Percentiles rank a stretch among this genome's conserved stretches.
phyloP scores from a whole-genome alignment of 2,888 invertebrate species.

The Pherbina coryleti region DNA sequence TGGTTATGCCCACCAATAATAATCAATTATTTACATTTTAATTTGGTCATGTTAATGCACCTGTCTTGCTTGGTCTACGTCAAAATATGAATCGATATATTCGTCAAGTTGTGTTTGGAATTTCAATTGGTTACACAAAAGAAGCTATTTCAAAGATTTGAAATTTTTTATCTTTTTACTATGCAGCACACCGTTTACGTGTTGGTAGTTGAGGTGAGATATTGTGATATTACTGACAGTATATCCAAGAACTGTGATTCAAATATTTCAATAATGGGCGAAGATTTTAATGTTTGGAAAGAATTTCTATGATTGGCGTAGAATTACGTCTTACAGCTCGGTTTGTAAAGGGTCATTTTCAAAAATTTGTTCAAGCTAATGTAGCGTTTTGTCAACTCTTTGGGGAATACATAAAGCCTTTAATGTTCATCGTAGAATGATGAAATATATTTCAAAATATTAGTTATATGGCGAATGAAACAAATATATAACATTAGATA shows the following conservation, averaged over 20 bases:
- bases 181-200: not conserved
- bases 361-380: too few relatives aligned
- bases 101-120: constrained; percentile 10
- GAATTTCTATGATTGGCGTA: too few relatives aligned
- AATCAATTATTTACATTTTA: not conserved
- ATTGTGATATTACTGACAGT: not conserved
- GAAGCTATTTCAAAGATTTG: not conserved
- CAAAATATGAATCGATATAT: constrained; percentile 23
- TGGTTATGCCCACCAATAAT: not conserved
- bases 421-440: too few relatives aligned
- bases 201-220: not conserved
- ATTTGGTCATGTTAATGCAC: constrained; percentile 22
- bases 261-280: not conserved
- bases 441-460: too few relatives aligned
- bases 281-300: not conserved
- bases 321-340: too few relatives aligned
- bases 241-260: not conserved
- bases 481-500: too few relatives aligned
- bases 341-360: too few relatives aligned
- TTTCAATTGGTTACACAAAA: constrained; percentile 8
- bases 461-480: too few relatives aligned
- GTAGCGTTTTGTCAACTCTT: too few relatives aligned
- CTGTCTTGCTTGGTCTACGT: constrained; percentile 6
- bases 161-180: not conserved
- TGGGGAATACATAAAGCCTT: too few relatives aligned